Evolutionary conservation across 2,888 invertebrate species (phyloP).

Genomic region (Dioctria linearis): DNA sequence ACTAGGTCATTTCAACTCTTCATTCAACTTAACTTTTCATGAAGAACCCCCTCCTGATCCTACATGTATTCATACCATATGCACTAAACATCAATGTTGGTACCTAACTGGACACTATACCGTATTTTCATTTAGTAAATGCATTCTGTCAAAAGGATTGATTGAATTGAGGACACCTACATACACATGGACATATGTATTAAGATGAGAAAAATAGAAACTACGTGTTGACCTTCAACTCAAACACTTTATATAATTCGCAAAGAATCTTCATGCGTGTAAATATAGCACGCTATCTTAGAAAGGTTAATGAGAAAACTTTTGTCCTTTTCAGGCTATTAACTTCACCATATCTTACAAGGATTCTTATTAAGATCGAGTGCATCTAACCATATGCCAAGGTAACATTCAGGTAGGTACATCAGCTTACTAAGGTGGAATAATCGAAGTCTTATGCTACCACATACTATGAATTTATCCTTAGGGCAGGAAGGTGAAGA

Average conservation of each 20-base stretch:
- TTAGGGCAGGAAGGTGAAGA: background rate
- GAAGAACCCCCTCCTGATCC: too few species aligned
- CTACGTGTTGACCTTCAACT: conserved; percentile 22
- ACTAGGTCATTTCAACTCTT: too few species aligned
- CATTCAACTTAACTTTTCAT: too few species aligned
- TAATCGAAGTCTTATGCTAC: conserved; percentile 31
- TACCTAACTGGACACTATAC: background rate
- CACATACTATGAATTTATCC: background rate
- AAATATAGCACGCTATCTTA: conserved; percentile 27
- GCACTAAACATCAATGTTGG: too few species aligned
- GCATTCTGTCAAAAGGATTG: background rate
- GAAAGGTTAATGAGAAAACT: conserved; percentile 69
- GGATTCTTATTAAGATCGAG: conserved; percentile 55
- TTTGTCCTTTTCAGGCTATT: conserved; percentile 64
- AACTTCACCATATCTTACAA: conserved; percentile 43
- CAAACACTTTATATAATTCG: background rate
- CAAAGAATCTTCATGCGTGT: conserved; percentile 3
- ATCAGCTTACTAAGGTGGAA: conserved; percentile 39
- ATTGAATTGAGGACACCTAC: conserved; percentile 13
- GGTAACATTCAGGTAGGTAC: conserved; percentile 12
- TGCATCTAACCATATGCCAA: conserved; percentile 46
- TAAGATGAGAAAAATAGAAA: conserved; percentile 17
- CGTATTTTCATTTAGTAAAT: conserved; percentile 38
- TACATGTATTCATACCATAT: too few species aligned
- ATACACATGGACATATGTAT: too few species aligned